These are phyloP conservation scores for Accipiter virgatus DNA, from an alignment of 2,113 vertebrate species.

Conservation along the genomic window DNA sequence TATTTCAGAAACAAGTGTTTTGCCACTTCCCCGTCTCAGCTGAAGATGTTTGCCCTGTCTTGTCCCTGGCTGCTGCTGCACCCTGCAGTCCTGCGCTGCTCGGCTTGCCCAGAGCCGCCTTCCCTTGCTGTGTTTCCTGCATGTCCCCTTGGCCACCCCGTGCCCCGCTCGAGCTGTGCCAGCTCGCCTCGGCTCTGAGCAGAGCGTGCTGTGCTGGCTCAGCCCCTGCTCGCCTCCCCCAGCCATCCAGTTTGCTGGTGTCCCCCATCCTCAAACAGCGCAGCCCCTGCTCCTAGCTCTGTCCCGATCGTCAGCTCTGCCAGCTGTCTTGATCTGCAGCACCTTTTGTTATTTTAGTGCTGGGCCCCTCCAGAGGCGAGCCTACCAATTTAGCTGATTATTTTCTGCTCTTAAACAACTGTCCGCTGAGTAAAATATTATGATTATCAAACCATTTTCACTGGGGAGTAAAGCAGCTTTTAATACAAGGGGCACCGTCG, in stretches of 20 bases:
- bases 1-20: not conserved
- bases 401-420: slow-evolving; percentile 54
- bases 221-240: not conserved
- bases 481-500: not conserved
- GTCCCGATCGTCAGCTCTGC: not conserved
- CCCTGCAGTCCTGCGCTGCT: not conserved
- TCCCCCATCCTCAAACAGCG: not conserved
- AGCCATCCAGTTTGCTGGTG: not conserved
- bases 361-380: not conserved
- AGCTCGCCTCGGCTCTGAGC: not conserved
- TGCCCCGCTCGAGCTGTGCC: not conserved
- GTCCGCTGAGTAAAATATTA: slow-evolving; percentile 54
- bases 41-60: not conserved
- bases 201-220: not conserved
- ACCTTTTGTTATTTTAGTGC: not conserved
- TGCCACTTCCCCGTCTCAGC: not conserved
- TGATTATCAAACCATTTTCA: slow-evolving; percentile 51
- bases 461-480: slow-evolving; percentile 43
- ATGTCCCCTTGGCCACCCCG: accelerated
- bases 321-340: not conserved
- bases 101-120: not conserved
- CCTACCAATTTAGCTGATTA: slow-evolving; percentile 39
- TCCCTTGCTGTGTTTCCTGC: not conserved
- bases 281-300: not conserved
- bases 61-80: not conserved